Conservation (phyloP, 2,113 vertebrate species). For the Oncorhynchus nerka region DNA sequence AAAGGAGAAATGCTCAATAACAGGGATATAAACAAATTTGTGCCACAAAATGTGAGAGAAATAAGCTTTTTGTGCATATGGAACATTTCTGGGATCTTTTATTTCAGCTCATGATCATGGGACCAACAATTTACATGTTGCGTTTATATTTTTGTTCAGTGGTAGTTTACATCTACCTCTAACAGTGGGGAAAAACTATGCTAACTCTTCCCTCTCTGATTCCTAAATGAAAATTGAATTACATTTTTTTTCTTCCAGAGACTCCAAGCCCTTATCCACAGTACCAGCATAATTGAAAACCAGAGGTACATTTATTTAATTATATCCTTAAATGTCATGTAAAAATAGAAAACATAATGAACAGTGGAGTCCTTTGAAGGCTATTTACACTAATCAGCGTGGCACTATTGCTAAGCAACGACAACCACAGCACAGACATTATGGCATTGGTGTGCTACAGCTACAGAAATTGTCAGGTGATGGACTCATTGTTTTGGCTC, state of each 20-base stretch:
- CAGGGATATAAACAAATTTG: too few relatives aligned
- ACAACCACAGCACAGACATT: background rate
- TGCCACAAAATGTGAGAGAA: too few relatives aligned
- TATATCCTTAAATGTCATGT: background rate
- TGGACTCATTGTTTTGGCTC: too few relatives aligned
- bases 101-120: too few relatives aligned
- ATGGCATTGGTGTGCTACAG: background rate
- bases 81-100: too few relatives aligned
- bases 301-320: constrained; percentile 4
- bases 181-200: background rate
- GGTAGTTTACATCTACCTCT: background rate
- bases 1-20: too few relatives aligned
- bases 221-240: background rate
- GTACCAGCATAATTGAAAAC: constrained; percentile 1
- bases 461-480: too few relatives aligned
- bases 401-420: background rate
- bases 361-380: background rate
- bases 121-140: too few relatives aligned
- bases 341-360: background rate
- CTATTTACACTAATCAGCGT: background rate
- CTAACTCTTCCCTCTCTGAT: background rate
- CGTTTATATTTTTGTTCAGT: too few relatives aligned
- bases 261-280: background rate
- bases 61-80: too few relatives aligned
- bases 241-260: background rate